Percentiles rank a stretch among this genome's conserved stretches.
Conservation (phyloP, 2,797 vertebrate genomes). For the Knipowitschia caucasica region DNA sequence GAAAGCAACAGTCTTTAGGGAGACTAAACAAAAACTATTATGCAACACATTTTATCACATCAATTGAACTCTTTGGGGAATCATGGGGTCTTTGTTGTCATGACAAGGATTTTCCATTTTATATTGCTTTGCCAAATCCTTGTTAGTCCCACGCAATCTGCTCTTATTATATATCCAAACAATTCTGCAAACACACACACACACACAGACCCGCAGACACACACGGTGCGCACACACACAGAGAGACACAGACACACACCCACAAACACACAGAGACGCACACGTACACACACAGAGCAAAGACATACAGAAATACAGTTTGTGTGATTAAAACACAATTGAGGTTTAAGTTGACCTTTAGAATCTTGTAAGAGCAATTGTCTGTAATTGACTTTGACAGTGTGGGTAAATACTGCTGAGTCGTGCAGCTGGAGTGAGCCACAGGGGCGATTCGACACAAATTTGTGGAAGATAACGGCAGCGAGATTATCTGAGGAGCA, state of each 20-base stretch:
- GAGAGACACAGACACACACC: not conserved
- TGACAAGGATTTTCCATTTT: constrained; percentile 1
- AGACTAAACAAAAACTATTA: not conserved
- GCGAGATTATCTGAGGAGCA: not conserved
- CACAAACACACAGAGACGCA: too few relatives aligned
- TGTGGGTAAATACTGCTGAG: constrained; percentile 4
- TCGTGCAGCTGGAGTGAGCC: not conserved
- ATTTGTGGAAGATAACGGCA: constrained; percentile 1
- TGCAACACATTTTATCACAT: not conserved
- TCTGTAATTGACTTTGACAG: not conserved
- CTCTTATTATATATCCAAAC: not conserved
- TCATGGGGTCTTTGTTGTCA: not conserved
- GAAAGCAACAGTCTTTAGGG: not conserved
- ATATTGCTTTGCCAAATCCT: not conserved
- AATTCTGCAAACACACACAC: not conserved
- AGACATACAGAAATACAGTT: not conserved
- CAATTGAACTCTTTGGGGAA: not conserved
- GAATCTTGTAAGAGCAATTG: too few relatives aligned
- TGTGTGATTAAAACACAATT: not conserved
- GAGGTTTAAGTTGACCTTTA: not conserved
- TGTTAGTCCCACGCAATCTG: not conserved
- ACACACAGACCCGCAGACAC: not conserved
- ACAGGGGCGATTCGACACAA: not conserved
- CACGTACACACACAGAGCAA: not conserved
- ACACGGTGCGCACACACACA: not conserved